Evolutionary conservation across 2,888 invertebrate species (phyloP).

Genomic region (Diplazon laetatorius): DNA sequence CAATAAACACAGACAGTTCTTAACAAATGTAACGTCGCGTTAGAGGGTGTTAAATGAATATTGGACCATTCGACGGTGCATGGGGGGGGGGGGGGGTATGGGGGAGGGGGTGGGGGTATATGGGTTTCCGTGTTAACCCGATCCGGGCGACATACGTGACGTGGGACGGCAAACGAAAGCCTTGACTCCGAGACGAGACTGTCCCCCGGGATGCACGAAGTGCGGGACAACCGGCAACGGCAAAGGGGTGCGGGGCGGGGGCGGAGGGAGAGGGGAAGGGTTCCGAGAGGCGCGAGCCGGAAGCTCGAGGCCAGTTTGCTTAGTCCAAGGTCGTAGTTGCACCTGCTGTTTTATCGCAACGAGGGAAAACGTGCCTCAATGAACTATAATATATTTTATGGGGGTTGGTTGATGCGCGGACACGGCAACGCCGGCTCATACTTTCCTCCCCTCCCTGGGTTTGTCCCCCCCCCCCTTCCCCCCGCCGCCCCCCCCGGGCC

Average conservation of each 20-base stretch:
- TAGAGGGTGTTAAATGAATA: no score
- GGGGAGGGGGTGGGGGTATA: no score
- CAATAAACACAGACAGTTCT: no score
- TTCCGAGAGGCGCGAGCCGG: no score
- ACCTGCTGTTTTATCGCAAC: constrained; percentile 29
- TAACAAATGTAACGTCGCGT: no score
- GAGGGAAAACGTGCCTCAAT: constrained; percentile 71
- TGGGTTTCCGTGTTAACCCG: not conserved
- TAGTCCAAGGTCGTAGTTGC: constrained; percentile 26
- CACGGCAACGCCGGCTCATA: constrained; percentile 5
- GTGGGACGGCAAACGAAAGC: not conserved
- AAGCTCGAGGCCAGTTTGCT: constrained; percentile 34
- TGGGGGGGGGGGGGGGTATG: no score
- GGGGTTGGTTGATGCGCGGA: constrained; percentile 48
- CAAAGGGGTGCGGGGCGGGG: not conserved
- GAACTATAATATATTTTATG: constrained; percentile 80
- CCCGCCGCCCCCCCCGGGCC: not conserved
- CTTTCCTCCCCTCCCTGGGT: no score
- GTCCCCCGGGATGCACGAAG: not conserved
- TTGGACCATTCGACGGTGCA: no score
- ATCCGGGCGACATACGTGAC: not conserved
- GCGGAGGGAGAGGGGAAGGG: constrained; percentile 42
- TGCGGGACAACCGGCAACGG: not conserved
- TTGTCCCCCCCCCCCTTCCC: not conserved
- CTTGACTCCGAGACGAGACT: not conserved